These are phyloP conservation scores for Cepaea hortensis DNA, from an alignment of 2,888 invertebrate genomes.

Conservation along the genomic window DNA sequence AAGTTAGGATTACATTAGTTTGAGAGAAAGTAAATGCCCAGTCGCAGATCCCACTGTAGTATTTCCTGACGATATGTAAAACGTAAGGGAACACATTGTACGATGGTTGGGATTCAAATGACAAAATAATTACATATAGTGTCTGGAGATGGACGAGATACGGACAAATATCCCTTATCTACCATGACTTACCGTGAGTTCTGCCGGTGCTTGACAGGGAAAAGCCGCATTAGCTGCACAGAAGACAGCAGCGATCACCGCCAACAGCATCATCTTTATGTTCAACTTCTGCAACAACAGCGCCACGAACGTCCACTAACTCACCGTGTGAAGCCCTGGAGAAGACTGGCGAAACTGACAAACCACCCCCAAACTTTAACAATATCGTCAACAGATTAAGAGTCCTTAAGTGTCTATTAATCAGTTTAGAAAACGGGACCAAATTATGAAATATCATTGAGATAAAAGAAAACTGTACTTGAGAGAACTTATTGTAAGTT, in stretches of 20 bases:
- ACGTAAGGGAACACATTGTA: no score
- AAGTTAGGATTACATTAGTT: no score
- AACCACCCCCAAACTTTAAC: background rate
- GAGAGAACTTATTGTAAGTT: no score
- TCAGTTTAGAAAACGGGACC: no score
- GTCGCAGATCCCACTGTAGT: no score
- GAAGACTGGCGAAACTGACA: background rate
- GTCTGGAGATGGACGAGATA: no score
- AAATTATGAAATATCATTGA: no score
- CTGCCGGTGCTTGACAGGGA: slow-evolving; percentile 18
- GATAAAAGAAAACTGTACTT: no score
- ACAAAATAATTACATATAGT: no score
- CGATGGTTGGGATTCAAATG: no score
- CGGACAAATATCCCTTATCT: background rate
- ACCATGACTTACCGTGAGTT: slow-evolving; percentile 25
- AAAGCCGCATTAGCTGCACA: slow-evolving; percentile 13
- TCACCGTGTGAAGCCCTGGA: background rate
- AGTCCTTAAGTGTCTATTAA: background rate
- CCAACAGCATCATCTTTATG: background rate
- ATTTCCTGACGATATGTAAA: no score
- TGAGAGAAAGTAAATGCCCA: no score
- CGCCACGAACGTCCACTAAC: background rate
- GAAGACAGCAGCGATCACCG: slow-evolving; percentile 19
- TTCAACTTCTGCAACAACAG: background rate
- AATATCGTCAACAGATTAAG: background rate